phyloP scores from a whole-genome alignment of 2,888 invertebrate genomes.

The Drosophila planitibia region DNA sequence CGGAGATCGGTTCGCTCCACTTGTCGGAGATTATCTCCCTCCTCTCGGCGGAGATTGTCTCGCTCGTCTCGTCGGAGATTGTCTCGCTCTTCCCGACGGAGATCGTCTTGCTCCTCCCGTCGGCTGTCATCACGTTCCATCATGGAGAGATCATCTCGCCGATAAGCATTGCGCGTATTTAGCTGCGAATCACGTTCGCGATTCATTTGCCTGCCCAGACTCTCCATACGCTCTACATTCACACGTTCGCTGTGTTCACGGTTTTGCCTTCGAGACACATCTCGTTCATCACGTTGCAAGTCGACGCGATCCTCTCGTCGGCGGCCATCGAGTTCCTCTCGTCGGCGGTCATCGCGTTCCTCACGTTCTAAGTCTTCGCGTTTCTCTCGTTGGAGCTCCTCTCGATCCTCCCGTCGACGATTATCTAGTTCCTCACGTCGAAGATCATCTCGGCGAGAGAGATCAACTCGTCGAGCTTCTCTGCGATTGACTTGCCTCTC shows the following conservation, averaged over 20 bases:
- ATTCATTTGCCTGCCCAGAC: background rate
- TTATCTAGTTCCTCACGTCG: background rate
- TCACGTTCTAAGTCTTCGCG: background rate
- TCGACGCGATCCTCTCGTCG: background rate
- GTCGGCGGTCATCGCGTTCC: background rate
- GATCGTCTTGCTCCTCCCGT: background rate
- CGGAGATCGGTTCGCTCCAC: background rate
- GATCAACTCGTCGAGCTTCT: conserved; percentile 1
- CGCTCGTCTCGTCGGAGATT: background rate
- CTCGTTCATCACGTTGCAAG: conserved; percentile 1
- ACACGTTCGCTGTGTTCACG: background rate
- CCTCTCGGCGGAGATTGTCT: background rate
- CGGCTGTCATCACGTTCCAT: background rate
- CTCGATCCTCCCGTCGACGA: background rate
- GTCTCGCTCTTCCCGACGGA: background rate
- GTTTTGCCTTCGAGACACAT: background rate
- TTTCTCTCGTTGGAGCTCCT: conserved; percentile 4
- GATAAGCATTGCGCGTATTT: too few relatives aligned
- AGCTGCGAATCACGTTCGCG: conserved; percentile 3
- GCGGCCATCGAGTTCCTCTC: background rate
- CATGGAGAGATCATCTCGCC: background rate
- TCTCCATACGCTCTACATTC: background rate
- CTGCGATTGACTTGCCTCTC: conserved; percentile 5
- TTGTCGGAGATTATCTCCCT: background rate
- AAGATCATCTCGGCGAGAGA: conserved; percentile 8